Evolutionary conservation across 2,888 invertebrate species (phyloP).

Genomic region (Petrophora chlorosata): DNA sequence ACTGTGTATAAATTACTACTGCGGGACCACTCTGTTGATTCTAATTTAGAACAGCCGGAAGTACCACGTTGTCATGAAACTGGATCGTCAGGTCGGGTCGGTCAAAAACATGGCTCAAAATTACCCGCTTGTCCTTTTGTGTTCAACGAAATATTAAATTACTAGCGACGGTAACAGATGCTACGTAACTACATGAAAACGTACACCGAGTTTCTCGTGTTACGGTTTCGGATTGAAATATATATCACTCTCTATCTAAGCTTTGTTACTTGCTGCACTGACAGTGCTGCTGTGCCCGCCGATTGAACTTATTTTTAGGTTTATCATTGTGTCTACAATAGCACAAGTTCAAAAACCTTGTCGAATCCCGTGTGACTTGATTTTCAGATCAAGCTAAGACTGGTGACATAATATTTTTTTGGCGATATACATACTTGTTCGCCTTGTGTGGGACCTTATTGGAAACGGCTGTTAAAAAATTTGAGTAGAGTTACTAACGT

Average conservation of each 20-base stretch:
- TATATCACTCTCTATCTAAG: neutral
- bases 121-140: conserved; percentile 16
- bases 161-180: neutral
- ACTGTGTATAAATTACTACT: conserved; percentile 34
- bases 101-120: conserved; percentile 23
- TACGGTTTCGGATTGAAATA: conserved; percentile 2
- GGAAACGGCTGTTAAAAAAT: neutral
- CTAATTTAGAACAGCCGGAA: conserved; percentile 56
- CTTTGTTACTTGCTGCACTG: neutral
- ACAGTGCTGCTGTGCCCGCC: neutral
- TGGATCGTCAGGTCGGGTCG: conserved; percentile 38
- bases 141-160: conserved; percentile 21
- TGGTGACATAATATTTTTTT: neutral
- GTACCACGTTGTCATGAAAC: conserved; percentile 47
- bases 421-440: neutral
- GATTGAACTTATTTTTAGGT: conserved; percentile 13
- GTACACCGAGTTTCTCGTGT: conserved; percentile 1
- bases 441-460: conserved; percentile 16
- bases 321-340: conserved; percentile 33
- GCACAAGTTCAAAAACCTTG: conserved; percentile 42
- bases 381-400: conserved; percentile 22
- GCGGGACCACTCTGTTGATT: conserved; percentile 35
- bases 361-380: conserved; percentile 25
- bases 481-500: conserved; percentile 27
- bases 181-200: neutral